Evolutionary conservation across 2,113 vertebrate species (phyloP).

Genomic region (Meleagris gallopavo): DNA sequence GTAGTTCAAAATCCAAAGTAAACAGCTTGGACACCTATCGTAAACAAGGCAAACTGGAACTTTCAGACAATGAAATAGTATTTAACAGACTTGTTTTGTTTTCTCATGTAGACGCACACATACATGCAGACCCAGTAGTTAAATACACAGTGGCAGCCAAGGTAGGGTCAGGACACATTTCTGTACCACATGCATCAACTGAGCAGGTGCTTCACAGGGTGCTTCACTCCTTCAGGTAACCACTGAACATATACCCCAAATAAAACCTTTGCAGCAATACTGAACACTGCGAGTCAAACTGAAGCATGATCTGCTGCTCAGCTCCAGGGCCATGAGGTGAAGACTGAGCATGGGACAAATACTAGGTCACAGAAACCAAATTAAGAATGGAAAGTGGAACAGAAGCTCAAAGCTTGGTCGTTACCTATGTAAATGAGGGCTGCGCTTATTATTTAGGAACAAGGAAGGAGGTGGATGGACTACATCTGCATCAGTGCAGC

Average conservation of each 20-base stretch:
- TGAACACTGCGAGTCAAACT: background rate
- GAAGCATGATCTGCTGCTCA: background rate
- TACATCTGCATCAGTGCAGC: background rate
- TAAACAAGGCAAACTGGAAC: constrained; percentile 4
- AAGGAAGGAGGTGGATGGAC: constrained; percentile 33
- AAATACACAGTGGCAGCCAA: background rate
- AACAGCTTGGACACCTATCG: constrained; percentile 6
- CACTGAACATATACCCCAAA: background rate
- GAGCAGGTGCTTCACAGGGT: background rate
- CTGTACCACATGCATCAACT: background rate
- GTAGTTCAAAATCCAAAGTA: constrained; percentile 15
- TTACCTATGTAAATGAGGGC: constrained; percentile 15
- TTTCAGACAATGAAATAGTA: constrained; percentile 33
- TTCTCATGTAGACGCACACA: constrained; percentile 6
- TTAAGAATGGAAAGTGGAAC: constrained; percentile 35
- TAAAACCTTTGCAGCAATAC: background rate
- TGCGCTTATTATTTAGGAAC: constrained; percentile 14
- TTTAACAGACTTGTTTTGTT: background rate
- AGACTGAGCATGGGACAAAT: background rate
- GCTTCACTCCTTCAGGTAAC: background rate
- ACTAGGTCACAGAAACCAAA: constrained; percentile 58
- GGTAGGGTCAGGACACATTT: background rate
- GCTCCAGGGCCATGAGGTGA: background rate
- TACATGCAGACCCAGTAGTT: constrained; percentile 3
- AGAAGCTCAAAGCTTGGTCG: background rate